Evolutionary conservation across 1,140 invertebrate genomes (phyloP), one percentile per base, ranked within the genome.

Genomic region (Eubasilissa regina): DNA sequence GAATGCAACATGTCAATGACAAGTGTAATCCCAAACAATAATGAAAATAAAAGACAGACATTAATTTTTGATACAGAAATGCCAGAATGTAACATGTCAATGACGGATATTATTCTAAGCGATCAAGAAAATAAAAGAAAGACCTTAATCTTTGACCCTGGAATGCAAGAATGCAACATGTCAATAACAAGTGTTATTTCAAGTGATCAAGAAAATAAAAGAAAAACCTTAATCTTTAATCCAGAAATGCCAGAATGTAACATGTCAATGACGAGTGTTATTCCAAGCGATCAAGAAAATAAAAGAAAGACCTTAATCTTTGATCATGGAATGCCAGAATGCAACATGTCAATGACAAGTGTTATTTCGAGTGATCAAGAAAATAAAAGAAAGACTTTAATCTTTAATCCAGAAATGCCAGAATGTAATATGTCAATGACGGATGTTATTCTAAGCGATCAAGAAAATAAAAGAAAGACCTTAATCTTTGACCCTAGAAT

Each of bases 401-500:
- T 78, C 11, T 70, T 72, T 44, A 48, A 72, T 78, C 21, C 6
- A 47, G 35, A 72, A 55, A 0, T 12, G 0, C 11, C 55, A 21
- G 55, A 62, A 11, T 73, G 77, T 35, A 43, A 74, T 1, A 79
- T 74, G 77, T 74, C 77, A 25, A 79, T 79, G 70, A 79, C 77
- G 0, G 4, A 0, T 11, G 51, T 35, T 8, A 15, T 74, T 74
- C n/a, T 47, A 11, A 15, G 64, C 19, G 17, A 76, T 25, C 56
- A 15, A 15, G 58, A 76, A 43, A 76, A 66, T 53, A 77, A 10
- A 53, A 68, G 62, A 8, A 77, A 68, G 66, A 77, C 75, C 3
- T 19, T 64, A n/a, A 25, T 64, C 17, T 77, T 66, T 68, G 62
- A 77, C 66, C 3, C 43, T 66, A 9, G 48, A 25, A 3, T 66